A percentile compares a stretch with the other conserved stretches of the same genome.
These are phyloP conservation scores for Xerus inauris DNA, from an alignment of 2,113 vertebrate species.

Conservation along the genomic window DNA sequence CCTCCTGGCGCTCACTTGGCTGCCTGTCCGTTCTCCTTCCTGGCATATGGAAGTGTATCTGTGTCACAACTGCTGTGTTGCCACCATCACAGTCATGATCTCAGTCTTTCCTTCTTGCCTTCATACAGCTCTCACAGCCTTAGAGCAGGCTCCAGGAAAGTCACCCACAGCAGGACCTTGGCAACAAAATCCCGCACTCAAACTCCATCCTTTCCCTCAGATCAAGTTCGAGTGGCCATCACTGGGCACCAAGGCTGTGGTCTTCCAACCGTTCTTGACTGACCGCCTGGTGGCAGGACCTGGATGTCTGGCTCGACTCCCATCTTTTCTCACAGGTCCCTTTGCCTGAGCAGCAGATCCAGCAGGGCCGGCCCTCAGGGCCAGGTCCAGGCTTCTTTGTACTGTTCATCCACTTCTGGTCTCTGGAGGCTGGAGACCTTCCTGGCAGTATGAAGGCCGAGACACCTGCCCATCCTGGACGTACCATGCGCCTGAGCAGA, in stretches of 20 bases:
- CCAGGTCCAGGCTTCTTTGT: rapidly evolving
- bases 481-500: not conserved
- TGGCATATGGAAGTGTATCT: not conserved
- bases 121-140: not conserved
- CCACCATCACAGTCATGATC: not conserved
- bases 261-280: not conserved
- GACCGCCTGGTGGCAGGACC: not conserved
- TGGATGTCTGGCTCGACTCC: not conserved
- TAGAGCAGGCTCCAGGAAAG: not conserved
- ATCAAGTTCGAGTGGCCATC: not conserved
- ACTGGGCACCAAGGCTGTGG: no score
- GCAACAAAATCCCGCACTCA: not conserved
- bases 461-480: not conserved
- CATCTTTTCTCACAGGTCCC: not conserved
- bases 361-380: not conserved
- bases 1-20: not conserved
- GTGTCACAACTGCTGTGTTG: not conserved
- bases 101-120: not conserved
- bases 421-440: not conserved
- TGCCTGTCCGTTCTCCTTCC: not conserved
- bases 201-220: not conserved
- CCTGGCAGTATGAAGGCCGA: not conserved
- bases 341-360: not conserved
- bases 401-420: not conserved
- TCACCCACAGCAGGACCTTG: not conserved